Conservation (phyloP, 1,140 invertebrate species). For the Lerema accius region DNA sequence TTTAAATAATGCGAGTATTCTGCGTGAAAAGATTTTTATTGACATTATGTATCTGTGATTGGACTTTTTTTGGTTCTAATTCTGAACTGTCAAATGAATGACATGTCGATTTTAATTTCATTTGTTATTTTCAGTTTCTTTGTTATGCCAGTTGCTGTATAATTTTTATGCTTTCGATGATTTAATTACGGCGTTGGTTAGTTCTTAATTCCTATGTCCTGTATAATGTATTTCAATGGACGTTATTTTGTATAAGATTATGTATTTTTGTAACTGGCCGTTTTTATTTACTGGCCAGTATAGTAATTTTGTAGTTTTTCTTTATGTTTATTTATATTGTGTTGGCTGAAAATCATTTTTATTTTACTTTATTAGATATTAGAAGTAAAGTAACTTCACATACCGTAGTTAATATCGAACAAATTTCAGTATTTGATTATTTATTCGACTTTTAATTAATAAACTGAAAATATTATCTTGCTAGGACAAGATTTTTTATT, state of each 20-base stretch:
- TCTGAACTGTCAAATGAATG: conserved; percentile 40
- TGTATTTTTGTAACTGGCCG: conserved; percentile 61
- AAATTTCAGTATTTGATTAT: no score
- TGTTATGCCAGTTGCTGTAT: conserved; percentile 59
- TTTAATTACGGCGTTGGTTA: conserved; percentile 35
- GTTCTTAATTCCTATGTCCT: conserved; percentile 33
- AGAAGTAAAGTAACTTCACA: background rate
- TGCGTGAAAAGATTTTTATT: conserved; percentile 17
- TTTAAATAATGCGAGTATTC: background rate
- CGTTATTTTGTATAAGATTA: background rate
- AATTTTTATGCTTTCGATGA: conserved; percentile 35
- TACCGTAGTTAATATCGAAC: no score
- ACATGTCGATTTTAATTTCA: conserved; percentile 47
- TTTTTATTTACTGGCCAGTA: conserved; percentile 48
- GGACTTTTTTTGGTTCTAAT: conserved; percentile 35
- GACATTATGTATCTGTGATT: background rate
- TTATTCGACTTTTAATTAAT: background rate
- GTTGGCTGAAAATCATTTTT: conserved; percentile 29
- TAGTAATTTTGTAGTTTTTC: conserved; percentile 38
- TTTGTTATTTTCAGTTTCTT: conserved; percentile 56
- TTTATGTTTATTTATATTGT: conserved; percentile 18
- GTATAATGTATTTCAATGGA: conserved; percentile 12
- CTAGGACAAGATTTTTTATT: no score
- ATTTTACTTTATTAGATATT: conserved; percentile 3
- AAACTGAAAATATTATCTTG: background rate